phyloP scores from a whole-genome alignment of 2,888 invertebrate genomes.

The Scaptodrosophila latifasciaeformis region DNA sequence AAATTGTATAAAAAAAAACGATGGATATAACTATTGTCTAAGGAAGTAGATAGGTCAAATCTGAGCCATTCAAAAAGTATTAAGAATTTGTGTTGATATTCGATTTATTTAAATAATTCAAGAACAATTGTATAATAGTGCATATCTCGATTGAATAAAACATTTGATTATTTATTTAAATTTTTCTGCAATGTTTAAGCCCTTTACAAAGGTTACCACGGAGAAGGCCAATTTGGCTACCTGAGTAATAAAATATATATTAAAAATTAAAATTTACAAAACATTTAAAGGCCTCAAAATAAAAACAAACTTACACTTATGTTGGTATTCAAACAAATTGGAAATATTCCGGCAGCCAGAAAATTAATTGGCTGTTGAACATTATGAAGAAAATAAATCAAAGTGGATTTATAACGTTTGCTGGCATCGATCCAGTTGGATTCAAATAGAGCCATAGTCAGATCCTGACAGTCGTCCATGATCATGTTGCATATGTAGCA shows the following conservation, averaged over 20 bases:
- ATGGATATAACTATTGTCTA: no score
- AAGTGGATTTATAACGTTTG: conserved; percentile 42
- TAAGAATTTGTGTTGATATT: no score
- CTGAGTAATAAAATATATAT: conserved; percentile 16
- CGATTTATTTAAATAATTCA: no score
- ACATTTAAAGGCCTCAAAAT: no score
- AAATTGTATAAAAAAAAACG: no score
- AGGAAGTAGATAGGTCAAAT: no score
- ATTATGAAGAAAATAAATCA: conserved; percentile 55
- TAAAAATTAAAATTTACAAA: no score
- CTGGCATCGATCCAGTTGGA: conserved; percentile 57
- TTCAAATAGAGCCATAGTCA: conserved; percentile 53
- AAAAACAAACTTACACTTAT: conserved; percentile 44
- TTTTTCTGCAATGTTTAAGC: conserved; percentile 51
- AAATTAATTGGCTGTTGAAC: conserved; percentile 48
- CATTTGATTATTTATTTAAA: conserved; percentile 38
- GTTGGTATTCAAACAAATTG: conserved; percentile 52
- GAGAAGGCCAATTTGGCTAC: conserved; percentile 60
- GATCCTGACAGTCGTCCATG: conserved; percentile 49
- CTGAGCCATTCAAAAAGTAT: no score
- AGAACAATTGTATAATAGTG: no score
- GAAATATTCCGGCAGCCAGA: conserved; percentile 50
- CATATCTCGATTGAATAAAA: no score
- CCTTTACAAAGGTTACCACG: conserved; percentile 45
- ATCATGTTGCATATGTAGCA: conserved; percentile 60